phyloP scores from a whole-genome alignment of 2,113 vertebrate genomes.

The Platysteira castanea region DNA sequence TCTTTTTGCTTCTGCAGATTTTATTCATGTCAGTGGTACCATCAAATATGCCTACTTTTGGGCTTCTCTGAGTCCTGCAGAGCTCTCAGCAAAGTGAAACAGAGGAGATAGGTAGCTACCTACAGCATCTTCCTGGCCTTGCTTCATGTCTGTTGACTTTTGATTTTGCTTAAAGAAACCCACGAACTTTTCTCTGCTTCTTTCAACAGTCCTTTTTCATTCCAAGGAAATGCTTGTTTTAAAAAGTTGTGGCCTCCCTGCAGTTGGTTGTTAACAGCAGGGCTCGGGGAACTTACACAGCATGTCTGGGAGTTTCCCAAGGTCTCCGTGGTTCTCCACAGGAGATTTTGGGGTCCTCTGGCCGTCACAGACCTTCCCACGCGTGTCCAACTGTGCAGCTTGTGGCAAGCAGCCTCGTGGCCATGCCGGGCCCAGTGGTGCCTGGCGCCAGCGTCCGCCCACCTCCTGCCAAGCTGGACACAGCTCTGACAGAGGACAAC shows the following conservation, averaged over 20 bases:
- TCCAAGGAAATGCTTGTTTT: background rate
- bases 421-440: background rate
- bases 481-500: conserved; percentile 30
- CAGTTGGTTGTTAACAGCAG: background rate
- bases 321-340: background rate
- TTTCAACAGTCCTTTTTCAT: background rate
- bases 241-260: background rate
- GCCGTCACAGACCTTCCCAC: fast-evolving
- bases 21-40: background rate
- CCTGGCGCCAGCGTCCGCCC: background rate
- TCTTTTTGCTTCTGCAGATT: background rate
- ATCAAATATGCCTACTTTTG: background rate
- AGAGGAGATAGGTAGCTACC: background rate
- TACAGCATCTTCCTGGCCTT: background rate
- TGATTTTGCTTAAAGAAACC: background rate
- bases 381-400: background rate
- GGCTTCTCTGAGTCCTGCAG: background rate
- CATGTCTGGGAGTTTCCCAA: background rate
- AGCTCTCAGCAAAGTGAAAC: background rate
- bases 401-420: background rate
- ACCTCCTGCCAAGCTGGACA: conserved; percentile 16
- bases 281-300: background rate
- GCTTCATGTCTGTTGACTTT: background rate
- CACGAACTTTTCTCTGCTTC: background rate
- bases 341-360: background rate